Conservation (phyloP, 2,113 vertebrate species). For the Percina caprodes region DNA sequence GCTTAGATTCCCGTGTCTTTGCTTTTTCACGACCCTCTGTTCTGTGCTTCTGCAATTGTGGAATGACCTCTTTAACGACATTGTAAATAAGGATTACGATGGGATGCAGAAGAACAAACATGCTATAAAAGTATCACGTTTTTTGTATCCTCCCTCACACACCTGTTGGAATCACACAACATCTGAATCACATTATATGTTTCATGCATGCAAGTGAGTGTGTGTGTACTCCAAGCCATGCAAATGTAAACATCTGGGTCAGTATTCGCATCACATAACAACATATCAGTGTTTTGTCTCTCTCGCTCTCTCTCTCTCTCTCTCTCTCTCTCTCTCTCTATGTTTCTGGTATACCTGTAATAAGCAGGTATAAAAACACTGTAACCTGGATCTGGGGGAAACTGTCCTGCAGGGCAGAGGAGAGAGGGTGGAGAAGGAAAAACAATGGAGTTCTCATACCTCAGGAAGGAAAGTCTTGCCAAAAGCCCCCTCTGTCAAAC, state of each 20-base stretch:
- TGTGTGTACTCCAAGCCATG: background rate
- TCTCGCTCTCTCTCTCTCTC: slow-evolving; percentile 20
- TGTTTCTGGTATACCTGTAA: slow-evolving; percentile 38
- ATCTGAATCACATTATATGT: slow-evolving; percentile 38
- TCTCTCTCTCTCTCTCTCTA: slow-evolving; percentile 33
- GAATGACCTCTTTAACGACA: slow-evolving; percentile 30
- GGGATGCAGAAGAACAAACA: slow-evolving; percentile 51
- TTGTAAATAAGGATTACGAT: slow-evolving; percentile 49
- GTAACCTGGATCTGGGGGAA: slow-evolving; percentile 65
- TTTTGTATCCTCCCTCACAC: slow-evolving; percentile 4
- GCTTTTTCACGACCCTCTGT: slow-evolving; percentile 27
- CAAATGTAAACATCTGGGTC: slow-evolving; percentile 47
- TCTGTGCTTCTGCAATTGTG: slow-evolving; percentile 6
- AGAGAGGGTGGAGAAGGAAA: slow-evolving; percentile 17
- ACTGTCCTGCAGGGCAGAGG: slow-evolving; percentile 33
- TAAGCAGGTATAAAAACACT: slow-evolving; percentile 45
- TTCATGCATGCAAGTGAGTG: background rate
- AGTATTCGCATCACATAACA: slow-evolving; percentile 40
- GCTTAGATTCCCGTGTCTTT: slow-evolving; percentile 50
- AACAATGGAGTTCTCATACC: slow-evolving; percentile 67
- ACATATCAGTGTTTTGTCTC: slow-evolving; percentile 41
- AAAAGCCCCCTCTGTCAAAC: slow-evolving; percentile 57
- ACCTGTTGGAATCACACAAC: slow-evolving; percentile 15
- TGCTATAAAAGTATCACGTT: slow-evolving; percentile 28
- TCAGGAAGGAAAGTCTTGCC: slow-evolving; percentile 63